A percentile compares a stretch with the other conserved stretches of the same genome.
phyloP scores from a whole-genome alignment of 1,140 invertebrate species.

The Uloborus diversus region DNA sequence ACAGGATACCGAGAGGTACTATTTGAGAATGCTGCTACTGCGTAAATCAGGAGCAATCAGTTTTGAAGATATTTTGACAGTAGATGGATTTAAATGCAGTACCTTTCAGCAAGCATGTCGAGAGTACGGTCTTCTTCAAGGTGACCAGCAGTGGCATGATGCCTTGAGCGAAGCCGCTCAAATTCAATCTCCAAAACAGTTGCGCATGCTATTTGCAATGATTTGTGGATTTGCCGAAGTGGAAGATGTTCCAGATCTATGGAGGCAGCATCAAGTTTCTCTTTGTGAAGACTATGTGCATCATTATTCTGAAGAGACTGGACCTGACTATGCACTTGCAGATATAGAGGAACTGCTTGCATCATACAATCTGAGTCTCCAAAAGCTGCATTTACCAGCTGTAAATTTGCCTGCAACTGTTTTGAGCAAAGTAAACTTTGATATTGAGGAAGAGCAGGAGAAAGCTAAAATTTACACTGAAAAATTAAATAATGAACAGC shows the following conservation, averaged over 20 bases:
- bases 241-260: background rate
- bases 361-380: background rate
- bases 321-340: background rate
- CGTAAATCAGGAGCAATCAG: slow-evolving; percentile 46
- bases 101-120: slow-evolving; percentile 55
- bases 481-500: background rate
- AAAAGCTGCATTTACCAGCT: background rate
- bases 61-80: slow-evolving; percentile 23
- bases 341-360: background rate
- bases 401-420: slow-evolving; percentile 34
- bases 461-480: background rate
- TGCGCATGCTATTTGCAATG: background rate
- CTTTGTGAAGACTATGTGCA: background rate
- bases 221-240: slow-evolving; percentile 15
- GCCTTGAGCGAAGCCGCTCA: slow-evolving; percentile 3
- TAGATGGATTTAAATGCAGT: background rate
- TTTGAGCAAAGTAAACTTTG: slow-evolving; percentile 34
- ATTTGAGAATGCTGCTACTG: slow-evolving; percentile 58
- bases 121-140: slow-evolving; percentile 9
- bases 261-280: background rate
- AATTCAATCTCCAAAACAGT: background rate
- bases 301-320: background rate
- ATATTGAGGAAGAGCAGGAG: slow-evolving; percentile 63
- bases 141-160: slow-evolving; percentile 27
- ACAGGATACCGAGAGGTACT: slow-evolving; percentile 56